phyloP scores from a whole-genome alignment of 2,113 vertebrate species.

The Dromiciops gliroides region DNA sequence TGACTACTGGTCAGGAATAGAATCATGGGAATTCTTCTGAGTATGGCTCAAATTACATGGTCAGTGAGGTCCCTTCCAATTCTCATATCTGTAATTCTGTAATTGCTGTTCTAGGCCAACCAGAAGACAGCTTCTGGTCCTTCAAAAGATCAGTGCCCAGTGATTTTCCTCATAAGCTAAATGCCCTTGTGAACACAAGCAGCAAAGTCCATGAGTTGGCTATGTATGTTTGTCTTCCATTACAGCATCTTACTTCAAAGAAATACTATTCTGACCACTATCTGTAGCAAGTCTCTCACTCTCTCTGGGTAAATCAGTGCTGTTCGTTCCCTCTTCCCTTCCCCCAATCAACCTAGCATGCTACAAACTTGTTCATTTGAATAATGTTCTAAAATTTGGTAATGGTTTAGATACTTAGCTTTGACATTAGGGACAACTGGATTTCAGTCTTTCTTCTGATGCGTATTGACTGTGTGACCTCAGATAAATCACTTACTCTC shows the following conservation, averaged over 20 bases:
- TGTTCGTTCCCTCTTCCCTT: neutral
- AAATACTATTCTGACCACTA: neutral
- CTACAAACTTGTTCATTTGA: neutral
- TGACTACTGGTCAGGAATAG: neutral
- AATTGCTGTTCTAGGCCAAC: neutral
- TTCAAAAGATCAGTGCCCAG: no score
- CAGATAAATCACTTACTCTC: neutral
- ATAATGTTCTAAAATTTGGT: neutral
- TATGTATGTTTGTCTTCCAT: neutral
- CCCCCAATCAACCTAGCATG: neutral
- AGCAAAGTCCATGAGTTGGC: no score
- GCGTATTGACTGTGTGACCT: neutral
- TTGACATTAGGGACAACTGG: neutral
- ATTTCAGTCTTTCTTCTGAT: neutral
- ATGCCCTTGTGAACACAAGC: no score
- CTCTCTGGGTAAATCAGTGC: neutral
- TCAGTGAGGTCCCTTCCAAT: neutral
- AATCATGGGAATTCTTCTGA: neutral
- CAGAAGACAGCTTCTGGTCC: no score
- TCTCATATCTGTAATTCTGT: neutral
- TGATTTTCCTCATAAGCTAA: no score
- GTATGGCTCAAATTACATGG: neutral
- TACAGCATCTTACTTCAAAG: neutral
- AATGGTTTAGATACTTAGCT: neutral
- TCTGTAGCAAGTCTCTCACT: neutral